A percentile compares a stretch with the other conserved stretches of the same genome.
phyloP scores from a whole-genome alignment of 2,888 invertebrate species.

The Coecobrya sp. region DNA sequence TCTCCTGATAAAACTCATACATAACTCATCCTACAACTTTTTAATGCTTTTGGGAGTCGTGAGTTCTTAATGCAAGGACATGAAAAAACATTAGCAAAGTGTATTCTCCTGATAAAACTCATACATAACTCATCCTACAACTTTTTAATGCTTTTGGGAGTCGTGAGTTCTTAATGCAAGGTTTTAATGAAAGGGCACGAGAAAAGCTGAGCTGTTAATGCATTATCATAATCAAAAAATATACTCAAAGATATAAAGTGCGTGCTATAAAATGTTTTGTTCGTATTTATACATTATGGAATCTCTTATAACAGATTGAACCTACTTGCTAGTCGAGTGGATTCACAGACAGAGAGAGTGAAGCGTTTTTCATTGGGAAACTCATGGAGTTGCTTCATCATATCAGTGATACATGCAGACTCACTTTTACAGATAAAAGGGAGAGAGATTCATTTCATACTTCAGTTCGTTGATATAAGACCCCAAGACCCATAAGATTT shows the following conservation, averaged over 20 bases:
- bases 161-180: slow-evolving; percentile 14
- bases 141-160: neutral
- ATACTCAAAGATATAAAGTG: neutral
- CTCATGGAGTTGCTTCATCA: neutral
- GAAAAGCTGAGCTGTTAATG: slow-evolving; percentile 19
- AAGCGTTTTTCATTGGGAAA: slow-evolving; percentile 35
- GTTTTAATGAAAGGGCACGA: slow-evolving; percentile 22
- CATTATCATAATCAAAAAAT: slow-evolving; percentile 25
- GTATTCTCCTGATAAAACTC: neutral
- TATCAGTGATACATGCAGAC: slow-evolving; percentile 15
- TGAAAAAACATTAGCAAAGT: too few relatives aligned
- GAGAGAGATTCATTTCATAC: slow-evolving; percentile 21
- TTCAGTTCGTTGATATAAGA: slow-evolving; percentile 43
- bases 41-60: slow-evolving; percentile 15
- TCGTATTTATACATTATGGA: neutral
- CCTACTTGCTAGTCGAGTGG: slow-evolving; percentile 3
- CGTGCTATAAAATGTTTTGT: neutral
- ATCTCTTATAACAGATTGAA: neutral
- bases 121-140: neutral
- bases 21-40: neutral
- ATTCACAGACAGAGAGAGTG: neutral
- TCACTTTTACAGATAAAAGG: slow-evolving; percentile 42
- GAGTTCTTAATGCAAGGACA: slow-evolving; percentile 10
- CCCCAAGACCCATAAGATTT: neutral
- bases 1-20: neutral